Conservation (phyloP, 2,888 invertebrate genomes). For the Chelonus formosanus region DNA sequence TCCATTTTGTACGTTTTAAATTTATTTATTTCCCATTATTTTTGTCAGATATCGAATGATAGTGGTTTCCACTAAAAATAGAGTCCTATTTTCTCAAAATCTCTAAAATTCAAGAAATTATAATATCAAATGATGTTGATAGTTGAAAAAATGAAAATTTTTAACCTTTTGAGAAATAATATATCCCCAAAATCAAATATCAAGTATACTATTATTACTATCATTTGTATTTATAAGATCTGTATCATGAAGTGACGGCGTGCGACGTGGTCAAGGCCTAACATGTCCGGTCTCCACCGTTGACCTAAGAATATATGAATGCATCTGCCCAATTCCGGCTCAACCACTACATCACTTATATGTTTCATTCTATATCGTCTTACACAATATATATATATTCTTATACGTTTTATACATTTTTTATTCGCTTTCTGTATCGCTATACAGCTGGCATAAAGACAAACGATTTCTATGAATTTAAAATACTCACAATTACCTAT, state of each 20-base stretch:
- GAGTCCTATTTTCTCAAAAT: too few relatives aligned
- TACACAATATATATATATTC: slow-evolving; percentile 20
- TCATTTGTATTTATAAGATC: slow-evolving; percentile 58
- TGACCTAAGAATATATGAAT: slow-evolving; percentile 49
- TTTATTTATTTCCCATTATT: too few relatives aligned
- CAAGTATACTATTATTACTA: slow-evolving; percentile 46
- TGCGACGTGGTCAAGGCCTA: slow-evolving; percentile 38
- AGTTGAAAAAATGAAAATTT: too few relatives aligned
- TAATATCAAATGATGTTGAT: too few relatives aligned
- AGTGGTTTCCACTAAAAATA: too few relatives aligned
- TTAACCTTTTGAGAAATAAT: slow-evolving; percentile 3
- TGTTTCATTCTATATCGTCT: too few relatives aligned
- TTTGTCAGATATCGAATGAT: too few relatives aligned
- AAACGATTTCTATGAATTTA: slow-evolving; percentile 4
- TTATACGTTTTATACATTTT: slow-evolving; percentile 14
- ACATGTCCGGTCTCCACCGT: slow-evolving; percentile 39
- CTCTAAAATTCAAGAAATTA: too few relatives aligned
- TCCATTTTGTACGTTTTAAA: too few relatives aligned
- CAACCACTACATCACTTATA: slow-evolving; percentile 1
- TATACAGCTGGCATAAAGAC: slow-evolving; percentile 1
- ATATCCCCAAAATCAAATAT: slow-evolving; percentile 34
- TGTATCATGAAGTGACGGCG: slow-evolving; percentile 45
- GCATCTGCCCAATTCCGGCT: slow-evolving; percentile 36
- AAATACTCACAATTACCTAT: neutral
- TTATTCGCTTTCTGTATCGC: slow-evolving; percentile 10